These are phyloP conservation scores for Nasonia longicornis DNA, from an alignment of 1,140 invertebrate genomes.

Conservation along the genomic window DNA sequence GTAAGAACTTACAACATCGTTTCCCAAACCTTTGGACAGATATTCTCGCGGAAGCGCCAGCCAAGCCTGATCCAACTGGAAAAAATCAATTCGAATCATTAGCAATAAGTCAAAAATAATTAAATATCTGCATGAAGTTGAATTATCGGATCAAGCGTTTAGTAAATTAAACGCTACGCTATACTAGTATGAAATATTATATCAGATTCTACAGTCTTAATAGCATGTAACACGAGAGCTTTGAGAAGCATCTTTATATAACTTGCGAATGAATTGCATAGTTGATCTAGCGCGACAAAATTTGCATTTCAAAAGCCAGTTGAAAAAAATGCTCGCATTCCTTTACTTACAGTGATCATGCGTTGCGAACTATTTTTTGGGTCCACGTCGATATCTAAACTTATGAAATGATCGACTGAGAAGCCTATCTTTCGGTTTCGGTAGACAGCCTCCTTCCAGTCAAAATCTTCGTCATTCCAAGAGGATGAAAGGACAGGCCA, in stretches of 20 bases:
- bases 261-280: no score
- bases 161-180: no score
- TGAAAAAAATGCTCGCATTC: background rate
- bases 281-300: no score
- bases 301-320: no score
- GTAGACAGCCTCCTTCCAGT: slow-evolving; percentile 72
- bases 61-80: slow-evolving; percentile 90
- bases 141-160: no score
- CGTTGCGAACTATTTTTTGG: slow-evolving; percentile 31
- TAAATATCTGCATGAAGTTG: no score
- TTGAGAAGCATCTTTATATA: no score
- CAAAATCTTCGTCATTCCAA: slow-evolving; percentile 82
- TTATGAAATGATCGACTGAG: slow-evolving; percentile 33
- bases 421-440: slow-evolving; percentile 20
- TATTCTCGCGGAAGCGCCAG: slow-evolving; percentile 78
- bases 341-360: slow-evolving; percentile 32
- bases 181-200: no score
- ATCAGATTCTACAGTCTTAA: no score
- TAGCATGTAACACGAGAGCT: no score
- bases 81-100: background rate
- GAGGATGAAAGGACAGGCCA: slow-evolving; percentile 87
- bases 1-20: slow-evolving; percentile 60
- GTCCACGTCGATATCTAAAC: slow-evolving; percentile 35
- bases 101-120: no score
- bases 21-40: slow-evolving; percentile 67